Evolutionary conservation across 2,888 invertebrate genomes (phyloP), one percentile per base, ranked within the genome.

Genomic region (Anagyrus pseudococci): DNA sequence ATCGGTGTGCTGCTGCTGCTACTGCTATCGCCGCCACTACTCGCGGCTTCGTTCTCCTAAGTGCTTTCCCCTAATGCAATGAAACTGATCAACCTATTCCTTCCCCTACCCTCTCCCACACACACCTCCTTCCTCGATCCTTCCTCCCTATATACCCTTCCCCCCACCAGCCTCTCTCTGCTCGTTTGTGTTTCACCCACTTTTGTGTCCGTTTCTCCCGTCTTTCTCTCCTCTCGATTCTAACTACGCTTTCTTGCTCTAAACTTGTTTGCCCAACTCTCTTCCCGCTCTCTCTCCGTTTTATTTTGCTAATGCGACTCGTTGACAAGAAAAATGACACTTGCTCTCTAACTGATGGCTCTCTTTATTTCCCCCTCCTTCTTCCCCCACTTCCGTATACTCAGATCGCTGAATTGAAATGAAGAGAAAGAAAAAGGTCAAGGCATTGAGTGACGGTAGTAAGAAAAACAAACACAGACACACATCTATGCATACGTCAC

Each of bases 1-100:
- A 50, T 54, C 60, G 41, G 10, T 40, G 29, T 10, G 4, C 33
- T 15, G 22, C 40, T 10, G 23, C 41, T 43, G 46, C n/a, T n/a
- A n/a, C n/a, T n/a, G 10, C 50, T 40, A 20, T 13, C 22, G 52
- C 17, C 29, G 43, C 55, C 20, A 41, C 22, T 46, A 50, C 57
- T 56, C 48, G 22, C 47, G 43, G 46, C 26, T 7, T 43, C 1
- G 43, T 49, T 6, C 55, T n/a, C 4, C 55, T 52, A 49, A 58
- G 49, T 55, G 40, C 55, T n/a, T 15, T 43, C 43, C 25, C 26
- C 29, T n/a, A 15, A 49, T 49, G 53, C 53, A 58, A 58, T 49
- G 58, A 55, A 58, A 58, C 49, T 63, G 29, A 63, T 58, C 49
- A 33, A 55, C 20, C 29, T 20, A 47, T 44, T 15, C 17, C 17